Evolutionary conservation across 2,113 vertebrate species (phyloP).

Genomic region (Strix uralensis): DNA sequence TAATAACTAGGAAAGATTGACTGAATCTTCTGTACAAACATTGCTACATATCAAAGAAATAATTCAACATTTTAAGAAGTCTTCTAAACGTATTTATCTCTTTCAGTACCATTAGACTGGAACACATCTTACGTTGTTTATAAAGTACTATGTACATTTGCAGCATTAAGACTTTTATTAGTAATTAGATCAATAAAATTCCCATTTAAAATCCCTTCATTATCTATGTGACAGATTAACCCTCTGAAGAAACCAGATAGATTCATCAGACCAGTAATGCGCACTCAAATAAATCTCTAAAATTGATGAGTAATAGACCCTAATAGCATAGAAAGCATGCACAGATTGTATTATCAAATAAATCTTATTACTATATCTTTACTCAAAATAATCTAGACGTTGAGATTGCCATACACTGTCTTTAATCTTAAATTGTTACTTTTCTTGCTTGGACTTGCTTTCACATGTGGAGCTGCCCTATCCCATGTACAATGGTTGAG

Average conservation of each 20-base stretch:
- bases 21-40: background rate
- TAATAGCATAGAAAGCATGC: background rate
- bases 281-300: background rate
- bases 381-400: background rate
- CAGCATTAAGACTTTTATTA: background rate
- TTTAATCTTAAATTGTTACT: background rate
- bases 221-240: background rate
- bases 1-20: background rate
- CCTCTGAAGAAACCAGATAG: background rate
- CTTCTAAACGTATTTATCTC: background rate
- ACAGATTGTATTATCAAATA: background rate
- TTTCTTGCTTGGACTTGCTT: background rate
- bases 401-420: background rate
- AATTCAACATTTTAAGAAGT: background rate
- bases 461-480: background rate
- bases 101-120: background rate
- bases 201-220: background rate
- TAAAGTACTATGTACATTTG: background rate
- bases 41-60: background rate
- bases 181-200: conserved; percentile 32
- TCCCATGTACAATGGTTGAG: background rate
- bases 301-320: background rate
- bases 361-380: background rate
- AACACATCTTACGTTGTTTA: background rate
- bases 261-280: background rate